Evolutionary conservation across 2,113 vertebrate species (phyloP).

Genomic region (Lasiurus cinereus): DNA sequence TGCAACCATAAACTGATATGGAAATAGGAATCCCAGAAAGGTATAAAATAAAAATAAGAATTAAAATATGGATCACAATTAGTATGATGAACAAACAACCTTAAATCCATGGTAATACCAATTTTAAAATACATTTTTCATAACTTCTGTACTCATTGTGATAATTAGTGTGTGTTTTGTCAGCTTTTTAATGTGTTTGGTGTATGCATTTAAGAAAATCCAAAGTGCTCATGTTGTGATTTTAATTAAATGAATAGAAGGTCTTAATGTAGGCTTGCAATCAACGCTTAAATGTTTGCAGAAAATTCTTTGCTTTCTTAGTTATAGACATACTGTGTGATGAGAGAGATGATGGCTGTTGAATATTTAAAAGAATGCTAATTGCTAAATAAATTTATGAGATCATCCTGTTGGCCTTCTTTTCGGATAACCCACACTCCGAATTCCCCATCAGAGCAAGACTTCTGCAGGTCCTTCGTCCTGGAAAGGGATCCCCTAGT

Average conservation of each 20-base stretch:
- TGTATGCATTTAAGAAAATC: neutral
- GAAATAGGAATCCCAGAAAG: conserved; percentile 11
- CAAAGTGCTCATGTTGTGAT: neutral
- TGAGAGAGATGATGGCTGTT: neutral
- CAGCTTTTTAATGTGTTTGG: neutral
- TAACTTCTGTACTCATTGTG: conserved; percentile 33
- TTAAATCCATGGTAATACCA: neutral
- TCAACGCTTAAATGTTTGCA: neutral
- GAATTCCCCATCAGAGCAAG: neutral
- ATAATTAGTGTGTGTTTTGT: neutral
- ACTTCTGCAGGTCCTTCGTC: neutral
- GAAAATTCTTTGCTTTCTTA: conserved; percentile 49
- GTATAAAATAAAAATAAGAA: conserved; percentile 20
- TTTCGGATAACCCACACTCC: neutral
- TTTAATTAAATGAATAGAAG: conserved; percentile 27
- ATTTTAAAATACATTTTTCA: neutral
- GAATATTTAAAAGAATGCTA: neutral
- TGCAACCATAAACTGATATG: neutral
- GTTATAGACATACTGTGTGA: neutral
- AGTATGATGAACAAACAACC: neutral
- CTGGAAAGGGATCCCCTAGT: neutral
- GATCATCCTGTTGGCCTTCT: neutral
- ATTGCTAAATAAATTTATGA: neutral
- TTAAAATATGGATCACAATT: neutral
- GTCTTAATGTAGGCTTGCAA: conserved; percentile 1